These are phyloP conservation scores for Phyllotis vaccarum DNA, from an alignment of 2,797 vertebrate species.

Conservation along the genomic window DNA sequence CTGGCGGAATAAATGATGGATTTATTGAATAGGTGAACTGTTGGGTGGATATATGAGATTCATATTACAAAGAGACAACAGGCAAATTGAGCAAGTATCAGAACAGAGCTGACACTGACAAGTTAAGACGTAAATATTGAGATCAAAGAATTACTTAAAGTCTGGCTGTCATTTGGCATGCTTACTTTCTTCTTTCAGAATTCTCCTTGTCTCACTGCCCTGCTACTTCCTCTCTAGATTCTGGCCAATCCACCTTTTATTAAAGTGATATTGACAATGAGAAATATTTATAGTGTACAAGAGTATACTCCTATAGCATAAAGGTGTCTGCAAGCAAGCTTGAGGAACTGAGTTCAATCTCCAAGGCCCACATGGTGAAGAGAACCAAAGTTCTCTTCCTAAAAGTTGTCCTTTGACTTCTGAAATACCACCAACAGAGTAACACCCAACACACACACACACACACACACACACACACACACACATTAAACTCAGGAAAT, in stretches of 20 bases:
- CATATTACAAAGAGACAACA: neutral
- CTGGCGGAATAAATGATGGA: neutral
- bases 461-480: neutral
- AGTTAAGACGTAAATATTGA: slow-evolving; percentile 17
- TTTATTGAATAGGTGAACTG: neutral
- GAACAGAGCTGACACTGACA: neutral
- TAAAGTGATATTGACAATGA: too few relatives aligned
- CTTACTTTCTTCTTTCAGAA: too few relatives aligned
- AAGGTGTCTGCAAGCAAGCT: neutral
- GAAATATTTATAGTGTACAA: too few relatives aligned
- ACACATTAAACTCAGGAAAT: neutral
- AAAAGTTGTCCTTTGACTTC: neutral
- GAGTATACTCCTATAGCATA: neutral
- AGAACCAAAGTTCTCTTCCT: neutral
- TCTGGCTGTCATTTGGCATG: too few relatives aligned
- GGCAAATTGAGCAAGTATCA: neutral
- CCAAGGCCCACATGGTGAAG: neutral
- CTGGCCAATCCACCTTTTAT: too few relatives aligned
- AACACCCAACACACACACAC: neutral
- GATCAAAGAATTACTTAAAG: neutral
- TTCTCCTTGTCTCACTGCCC: too few relatives aligned
- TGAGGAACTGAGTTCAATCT: neutral
- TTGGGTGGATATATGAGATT: neutral
- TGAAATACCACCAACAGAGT: neutral
- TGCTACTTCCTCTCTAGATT: too few relatives aligned